These are phyloP conservation scores for Linyphia triangularis DNA, from an alignment of 2,888 invertebrate species.

Conservation along the genomic window DNA sequence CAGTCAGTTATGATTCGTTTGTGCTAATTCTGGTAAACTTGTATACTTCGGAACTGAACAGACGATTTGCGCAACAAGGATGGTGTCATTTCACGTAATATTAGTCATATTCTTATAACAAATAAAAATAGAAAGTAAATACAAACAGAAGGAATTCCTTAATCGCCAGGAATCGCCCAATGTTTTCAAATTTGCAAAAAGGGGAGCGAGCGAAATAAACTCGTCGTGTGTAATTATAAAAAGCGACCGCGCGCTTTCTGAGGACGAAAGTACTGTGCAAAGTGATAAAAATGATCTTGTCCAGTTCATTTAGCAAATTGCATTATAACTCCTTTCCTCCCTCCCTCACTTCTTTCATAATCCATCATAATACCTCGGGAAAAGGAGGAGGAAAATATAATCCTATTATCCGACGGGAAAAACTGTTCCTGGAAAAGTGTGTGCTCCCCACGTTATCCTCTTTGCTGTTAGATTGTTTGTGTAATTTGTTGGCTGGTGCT, in stretches of 20 bases:
- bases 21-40: no score
- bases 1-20: no score
- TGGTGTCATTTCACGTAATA: no score
- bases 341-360: slow-evolving; percentile 20
- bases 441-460: slow-evolving; percentile 26
- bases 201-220: background rate
- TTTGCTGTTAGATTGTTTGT: slow-evolving; percentile 28
- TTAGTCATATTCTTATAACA: no score
- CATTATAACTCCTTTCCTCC: slow-evolving; percentile 50
- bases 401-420: slow-evolving; percentile 44
- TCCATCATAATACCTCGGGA: slow-evolving; percentile 60
- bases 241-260: background rate
- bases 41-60: no score
- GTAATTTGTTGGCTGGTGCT: slow-evolving; percentile 35
- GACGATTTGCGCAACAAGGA: no score
- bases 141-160: background rate
- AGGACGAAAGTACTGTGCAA: slow-evolving; percentile 6
- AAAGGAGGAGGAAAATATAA: slow-evolving; percentile 36
- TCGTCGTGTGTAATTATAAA: slow-evolving; percentile 48
- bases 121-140: slow-evolving; percentile 13
- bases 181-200: background rate
- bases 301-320: slow-evolving; percentile 68
- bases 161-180: slow-evolving; percentile 43
- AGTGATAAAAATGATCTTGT: slow-evolving; percentile 69
- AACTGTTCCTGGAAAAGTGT: slow-evolving; percentile 34